Evolutionary conservation across 53 echinoderm and acorn worm species (phyloP), one percentile per base, ranked within the genome.

Genomic region (Arbacia lixula): DNA sequence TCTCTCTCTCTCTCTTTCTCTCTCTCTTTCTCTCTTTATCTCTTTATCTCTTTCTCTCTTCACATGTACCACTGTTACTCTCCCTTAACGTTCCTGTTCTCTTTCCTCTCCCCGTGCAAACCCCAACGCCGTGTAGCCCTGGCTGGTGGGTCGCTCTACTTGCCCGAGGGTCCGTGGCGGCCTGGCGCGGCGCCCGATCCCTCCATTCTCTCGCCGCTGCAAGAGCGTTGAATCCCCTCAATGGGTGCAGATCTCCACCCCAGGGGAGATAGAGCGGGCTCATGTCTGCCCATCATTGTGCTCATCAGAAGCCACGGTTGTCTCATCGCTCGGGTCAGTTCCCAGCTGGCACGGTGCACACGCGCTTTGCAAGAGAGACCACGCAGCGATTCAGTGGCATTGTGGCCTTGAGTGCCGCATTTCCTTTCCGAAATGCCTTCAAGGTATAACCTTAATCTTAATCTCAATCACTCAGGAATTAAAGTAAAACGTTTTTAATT

Each of bases 181-280:
- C 36, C 69, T 69, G 46, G 43, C 5, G 69, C 40, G 69, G 24
- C n/a, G 43, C 40, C 26, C 12, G 69, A 69, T 69, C 69, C 25
- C 12, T 43, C 69, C 25, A 46, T 43, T 42, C 69, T 69, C 69
- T 41, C 43, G 41, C 69, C 69, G 35, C n/a, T n/a, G n/a, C n/a
- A 36, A 28, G 69, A 43, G 27, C 26, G 27, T 69, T 69, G 69
- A 69, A 42, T 69, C 14, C 43, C 25, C 35, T 69, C 41, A 69
- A 69, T 69, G 69, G 69, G 69, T 69, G 43, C 40, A 69, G 43
- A 69, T 69, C 69, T 69, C 28, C 69, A 43, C 69, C 69, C 69
- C 69, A 39, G 12, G 46, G 69, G 69, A 43, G 69, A 42, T 69
- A 69, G 28, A 25, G 41, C 69, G 40, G 19, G 12, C 69, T 29